Evolutionary conservation across 2,888 invertebrate genomes (phyloP), one percentile per base, ranked within the genome.

Genomic region (Caradrina clavipalpis): DNA sequence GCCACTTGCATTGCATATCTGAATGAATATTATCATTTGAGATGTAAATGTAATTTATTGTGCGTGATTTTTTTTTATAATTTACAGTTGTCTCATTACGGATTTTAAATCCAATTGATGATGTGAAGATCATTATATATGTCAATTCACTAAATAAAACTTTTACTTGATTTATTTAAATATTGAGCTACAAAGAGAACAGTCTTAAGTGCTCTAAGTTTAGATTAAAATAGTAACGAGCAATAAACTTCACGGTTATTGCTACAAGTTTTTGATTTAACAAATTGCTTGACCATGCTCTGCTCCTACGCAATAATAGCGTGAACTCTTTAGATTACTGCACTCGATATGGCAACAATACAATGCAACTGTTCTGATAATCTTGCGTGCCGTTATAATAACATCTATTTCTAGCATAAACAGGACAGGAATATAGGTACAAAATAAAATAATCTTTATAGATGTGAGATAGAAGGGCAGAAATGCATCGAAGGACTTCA

Each of bases 221-320:
- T 39, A 39, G 1, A 39, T 39, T 50, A 61, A 47, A 61, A 22
- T 10, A 13, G 51, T 59, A 70, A 67, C 53, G 50, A 58, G 45
- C 45, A 69, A 73, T 68, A 71, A 67, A 77, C 59, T 69, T 80
- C 54, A 64, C 55, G 59, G 69, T 55, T 69, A 64, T 51, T 53
- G n/a, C 21, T 39, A 69, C 58, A 54, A 56, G 39, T 53, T 80
- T 75, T 77, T 65, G 50, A 71, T 83, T 69, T 39, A 71, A 71
- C 47, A 59, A 68, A 70, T 74, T 65, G 55, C 60, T 64, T 50
- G 22, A 54, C 58, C 45, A 64, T 73, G 65, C 66, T 17, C 45
- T 39, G 17, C 45, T 71, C 67, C 56, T 68, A 68, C 54, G 67
- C 60, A 70, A 42, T 53, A 61, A 61, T 61, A 35, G 53, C 54